These are phyloP conservation scores for Callyntrura sp. DNA, from an alignment of 2,888 invertebrate genomes.

Conservation along the genomic window DNA sequence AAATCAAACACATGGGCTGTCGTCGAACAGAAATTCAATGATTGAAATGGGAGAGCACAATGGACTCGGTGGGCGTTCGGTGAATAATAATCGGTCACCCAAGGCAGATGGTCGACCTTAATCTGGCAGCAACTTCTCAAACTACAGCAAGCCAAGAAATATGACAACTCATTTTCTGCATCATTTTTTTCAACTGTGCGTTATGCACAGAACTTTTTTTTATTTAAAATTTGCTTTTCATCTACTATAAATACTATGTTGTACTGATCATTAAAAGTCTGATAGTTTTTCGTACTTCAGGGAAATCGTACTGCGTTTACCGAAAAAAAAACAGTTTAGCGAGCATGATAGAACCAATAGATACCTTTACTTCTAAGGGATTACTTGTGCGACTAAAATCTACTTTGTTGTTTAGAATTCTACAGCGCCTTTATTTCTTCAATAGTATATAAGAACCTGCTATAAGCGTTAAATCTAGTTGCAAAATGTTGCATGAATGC, in stretches of 20 bases:
- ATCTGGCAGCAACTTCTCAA: neutral
- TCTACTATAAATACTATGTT: neutral
- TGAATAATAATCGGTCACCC: slow-evolving; percentile 66
- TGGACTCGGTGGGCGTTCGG: slow-evolving; percentile 50
- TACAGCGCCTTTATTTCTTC: neutral
- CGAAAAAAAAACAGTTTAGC: too few relatives aligned
- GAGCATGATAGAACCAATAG: too few relatives aligned
- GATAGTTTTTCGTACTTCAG: slow-evolving; percentile 34
- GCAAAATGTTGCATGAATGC: neutral
- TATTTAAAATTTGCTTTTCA: neutral
- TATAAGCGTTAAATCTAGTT: neutral
- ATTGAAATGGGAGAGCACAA: slow-evolving; percentile 66
- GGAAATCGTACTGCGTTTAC: neutral
- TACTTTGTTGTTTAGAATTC: neutral
- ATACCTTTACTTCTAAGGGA: too few relatives aligned
- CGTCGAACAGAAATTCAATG: slow-evolving; percentile 63
- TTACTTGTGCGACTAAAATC: too few relatives aligned
- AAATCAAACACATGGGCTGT: slow-evolving; percentile 17
- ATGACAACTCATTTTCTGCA: neutral
- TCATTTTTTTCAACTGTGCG: neutral
- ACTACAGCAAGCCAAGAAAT: neutral
- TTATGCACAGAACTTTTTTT: neutral
- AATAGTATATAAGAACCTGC: too few relatives aligned
- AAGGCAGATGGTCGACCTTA: slow-evolving; percentile 53
- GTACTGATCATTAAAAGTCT: slow-evolving; percentile 57